phyloP scores from a whole-genome alignment of 2,888 invertebrate genomes.

The Latrodectus hesperus region DNA sequence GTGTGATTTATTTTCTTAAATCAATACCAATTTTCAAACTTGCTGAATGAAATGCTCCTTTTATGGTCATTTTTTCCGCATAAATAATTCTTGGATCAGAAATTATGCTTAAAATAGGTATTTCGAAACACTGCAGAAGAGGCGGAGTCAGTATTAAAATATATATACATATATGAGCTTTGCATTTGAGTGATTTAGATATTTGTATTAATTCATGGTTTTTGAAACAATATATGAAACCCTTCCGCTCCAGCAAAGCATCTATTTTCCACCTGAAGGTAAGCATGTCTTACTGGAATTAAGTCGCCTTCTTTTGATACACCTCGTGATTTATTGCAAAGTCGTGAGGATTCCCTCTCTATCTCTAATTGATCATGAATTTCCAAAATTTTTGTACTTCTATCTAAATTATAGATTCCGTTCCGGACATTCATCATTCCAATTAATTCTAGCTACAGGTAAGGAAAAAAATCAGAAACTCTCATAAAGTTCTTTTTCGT shows the following conservation, averaged over 20 bases:
- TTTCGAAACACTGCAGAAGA: not conserved
- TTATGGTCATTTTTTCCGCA: no score
- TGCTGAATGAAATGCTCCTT: no score
- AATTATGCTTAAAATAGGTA: not conserved
- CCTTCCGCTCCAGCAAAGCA: constrained; percentile 15
- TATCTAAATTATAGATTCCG: constrained; percentile 29
- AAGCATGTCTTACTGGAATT: constrained; percentile 36
- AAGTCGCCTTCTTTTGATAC: constrained; percentile 48
- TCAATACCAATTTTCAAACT: no score
- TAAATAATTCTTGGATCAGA: not conserved
- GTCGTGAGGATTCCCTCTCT: constrained; percentile 43
- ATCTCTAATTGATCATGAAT: constrained; percentile 53
- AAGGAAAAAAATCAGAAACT: constrained; percentile 22
- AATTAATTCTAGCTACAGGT: constrained; percentile 48
- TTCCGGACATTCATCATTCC: constrained; percentile 24
- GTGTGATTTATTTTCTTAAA: no score
- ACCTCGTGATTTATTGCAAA: constrained; percentile 53
- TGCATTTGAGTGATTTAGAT: not conserved
- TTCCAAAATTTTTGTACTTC: constrained; percentile 38
- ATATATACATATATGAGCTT: not conserved
- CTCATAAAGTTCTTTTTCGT: constrained; percentile 41
- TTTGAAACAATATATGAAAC: not conserved
- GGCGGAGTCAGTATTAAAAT: not conserved
- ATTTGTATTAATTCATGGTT: not conserved
- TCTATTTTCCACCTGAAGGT: constrained; percentile 28